These are phyloP conservation scores for Callorhinus ursinus DNA, from an alignment of 2,113 vertebrate genomes.

Conservation along the genomic window DNA sequence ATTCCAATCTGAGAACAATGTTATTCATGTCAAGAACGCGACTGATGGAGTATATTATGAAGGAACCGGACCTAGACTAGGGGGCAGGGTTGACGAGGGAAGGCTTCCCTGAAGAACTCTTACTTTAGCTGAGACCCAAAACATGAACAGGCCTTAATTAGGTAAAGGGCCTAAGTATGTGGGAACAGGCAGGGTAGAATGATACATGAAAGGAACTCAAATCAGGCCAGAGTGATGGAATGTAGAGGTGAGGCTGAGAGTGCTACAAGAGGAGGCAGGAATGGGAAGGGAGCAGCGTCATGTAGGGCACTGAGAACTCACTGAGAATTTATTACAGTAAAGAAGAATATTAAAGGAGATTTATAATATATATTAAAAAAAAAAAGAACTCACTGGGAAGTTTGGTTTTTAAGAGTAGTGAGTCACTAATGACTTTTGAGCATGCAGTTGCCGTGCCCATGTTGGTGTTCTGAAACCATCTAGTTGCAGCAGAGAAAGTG, in stretches of 20 bases:
- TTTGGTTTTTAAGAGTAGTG: not conserved
- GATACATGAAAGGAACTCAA: not conserved
- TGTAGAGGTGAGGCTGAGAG: not conserved
- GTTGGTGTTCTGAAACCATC: conserved; percentile 19
- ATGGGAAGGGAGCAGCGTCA: not conserved
- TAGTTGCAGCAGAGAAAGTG: not conserved
- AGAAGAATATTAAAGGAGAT: too few species aligned
- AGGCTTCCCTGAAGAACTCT: not conserved
- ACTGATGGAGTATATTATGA: not conserved
- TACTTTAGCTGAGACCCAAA: not conserved
- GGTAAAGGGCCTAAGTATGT: not conserved
- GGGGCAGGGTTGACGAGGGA: not conserved
- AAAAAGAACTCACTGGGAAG: not conserved
- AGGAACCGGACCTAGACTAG: not conserved
- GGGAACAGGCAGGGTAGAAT: not conserved
- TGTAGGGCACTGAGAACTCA: not conserved
- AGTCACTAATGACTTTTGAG: not conserved
- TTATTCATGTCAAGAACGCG: not conserved
- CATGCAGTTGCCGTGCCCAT: not conserved
- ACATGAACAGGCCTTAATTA: not conserved
- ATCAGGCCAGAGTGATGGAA: not conserved
- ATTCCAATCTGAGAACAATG: not conserved
- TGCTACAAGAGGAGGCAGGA: not conserved
- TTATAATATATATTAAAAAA: too few species aligned
- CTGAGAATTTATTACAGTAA: not conserved